Conservation (phyloP, 2,797 vertebrate species). For the Ceryle rudis region DNA sequence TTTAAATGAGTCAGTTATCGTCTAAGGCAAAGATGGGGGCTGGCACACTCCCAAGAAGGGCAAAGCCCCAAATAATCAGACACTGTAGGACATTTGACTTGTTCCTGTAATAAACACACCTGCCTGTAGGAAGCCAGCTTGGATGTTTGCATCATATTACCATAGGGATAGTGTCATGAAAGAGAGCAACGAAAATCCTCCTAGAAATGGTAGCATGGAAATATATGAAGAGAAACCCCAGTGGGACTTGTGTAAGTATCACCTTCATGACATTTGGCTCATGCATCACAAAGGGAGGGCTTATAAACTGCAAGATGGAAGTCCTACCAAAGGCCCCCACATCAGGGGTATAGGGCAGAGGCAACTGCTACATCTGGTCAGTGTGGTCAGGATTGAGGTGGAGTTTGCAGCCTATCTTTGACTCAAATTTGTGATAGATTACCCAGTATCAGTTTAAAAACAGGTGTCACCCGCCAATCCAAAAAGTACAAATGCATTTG, state of each 20-base stretch:
- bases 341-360: neutral
- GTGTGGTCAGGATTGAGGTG: neutral
- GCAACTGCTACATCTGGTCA: neutral
- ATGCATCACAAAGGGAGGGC: neutral
- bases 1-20: neutral
- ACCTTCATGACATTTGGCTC: neutral
- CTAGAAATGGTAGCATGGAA: neutral
- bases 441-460: neutral
- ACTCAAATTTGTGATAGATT: neutral
- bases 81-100: neutral
- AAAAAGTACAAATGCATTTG: neutral
- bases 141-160: neutral
- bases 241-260: neutral
- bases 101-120: neutral
- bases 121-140: neutral
- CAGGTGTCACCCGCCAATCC: accelerated
- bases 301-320: neutral
- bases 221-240: accelerated
- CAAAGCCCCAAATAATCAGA: neutral
- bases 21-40: neutral
- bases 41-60: neutral
- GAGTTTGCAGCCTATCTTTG: neutral
- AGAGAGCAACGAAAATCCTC: neutral
- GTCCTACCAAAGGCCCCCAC: neutral
- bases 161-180: neutral